Evolutionary conservation across 2,888 invertebrate genomes (phyloP), one percentile per base, ranked within the genome.

Genomic region (Frankliniella fusca): DNA sequence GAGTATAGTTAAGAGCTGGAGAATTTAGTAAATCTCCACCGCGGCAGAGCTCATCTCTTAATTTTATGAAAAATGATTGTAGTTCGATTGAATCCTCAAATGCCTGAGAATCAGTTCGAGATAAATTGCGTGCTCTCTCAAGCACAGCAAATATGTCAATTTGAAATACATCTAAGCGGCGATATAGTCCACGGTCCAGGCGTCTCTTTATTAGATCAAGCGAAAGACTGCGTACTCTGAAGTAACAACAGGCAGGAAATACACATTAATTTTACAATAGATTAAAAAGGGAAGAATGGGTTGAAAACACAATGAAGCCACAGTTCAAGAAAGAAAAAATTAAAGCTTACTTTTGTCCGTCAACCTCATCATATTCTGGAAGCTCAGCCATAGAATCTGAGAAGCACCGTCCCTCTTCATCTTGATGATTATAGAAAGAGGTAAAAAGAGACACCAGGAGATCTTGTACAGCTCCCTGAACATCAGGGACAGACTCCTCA

Each of bases 81-180:
- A 99, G 90, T 86, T 98, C 97, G 50, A 97, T 93, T 0, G 98
- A 94, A 88, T 99, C 99, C 87, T 98, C 97, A 89, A 98, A 99
- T 80, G 97, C 93, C 87, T 96, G 96, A 5, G 98, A 98, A 89
- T 98, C 98, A 0, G 96, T 94, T 20, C 97, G 92, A 0, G 97
- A 95, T 0, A 97, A 90, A 83, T 93, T 93, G 3, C 99, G 92
- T 0, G 97, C 97, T 83, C 90, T 89, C 86, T 98, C 97, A 87
- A 99, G 93, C 84, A 98, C 96, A 61, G 94, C 92, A 87, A 99
- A 99, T 87, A 99, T 93, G 87, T 99, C 99, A 86, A 97, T 97
- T 90, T 99, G 99, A 89, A 99, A 99, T 82, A 94, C 92, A 88
- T 99, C 99, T 84, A 99, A 89, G 10, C 99, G 91, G 86, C 95